Evolutionary conservation across 1,140 invertebrate species (phyloP), one percentile per base, ranked within the genome.

Genomic region (Hormaphis cornu): DNA sequence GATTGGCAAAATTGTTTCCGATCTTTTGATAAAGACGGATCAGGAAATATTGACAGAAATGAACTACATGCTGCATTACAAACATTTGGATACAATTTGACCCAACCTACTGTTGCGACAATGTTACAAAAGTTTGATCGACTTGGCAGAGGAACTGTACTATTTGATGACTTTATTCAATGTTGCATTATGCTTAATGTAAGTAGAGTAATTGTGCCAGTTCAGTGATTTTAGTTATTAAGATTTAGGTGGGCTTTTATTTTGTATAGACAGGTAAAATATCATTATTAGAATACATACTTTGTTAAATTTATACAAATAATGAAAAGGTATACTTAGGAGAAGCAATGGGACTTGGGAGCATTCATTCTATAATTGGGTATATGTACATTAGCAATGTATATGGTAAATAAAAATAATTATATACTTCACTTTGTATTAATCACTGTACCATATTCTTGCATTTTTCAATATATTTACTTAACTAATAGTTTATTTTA

Each of bases 161-260:
- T 93, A 33, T 98, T 99, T 83, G 97, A 99, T 83, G 96, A 98
- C 80, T 99, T 98, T 76, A 98, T 99, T 75, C 95, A 98, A 78
- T 95, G 91, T 75, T 95, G 92, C 77, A 85, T 97, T 66, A 86
- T 93, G 26, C 80, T 98, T 72, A 90, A 96, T 83, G 93, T 96
- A 83, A 91, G 88, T 86, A 61, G n/a, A 48, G 1, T 12, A 48
- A 0, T 24, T 24, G 9, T 6, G 9, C 9, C 30, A 33, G 4
- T 4, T 33, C 30, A 33, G 4, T n/a, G n/a, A n/a, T n/a, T n/a
- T n/a, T n/a, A n/a, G n/a, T n/a, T n/a, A n/a, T n/a, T n/a, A n/a
- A 33, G 9, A 6, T 33, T 6, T 33, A 33, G 4, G 9, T 33
- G 30, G 30, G 30, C 30, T 33, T 33, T 6, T 33, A 33, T 33